phyloP scores from a whole-genome alignment of 2,888 invertebrate species.

The Phoenoteleia sp. region DNA sequence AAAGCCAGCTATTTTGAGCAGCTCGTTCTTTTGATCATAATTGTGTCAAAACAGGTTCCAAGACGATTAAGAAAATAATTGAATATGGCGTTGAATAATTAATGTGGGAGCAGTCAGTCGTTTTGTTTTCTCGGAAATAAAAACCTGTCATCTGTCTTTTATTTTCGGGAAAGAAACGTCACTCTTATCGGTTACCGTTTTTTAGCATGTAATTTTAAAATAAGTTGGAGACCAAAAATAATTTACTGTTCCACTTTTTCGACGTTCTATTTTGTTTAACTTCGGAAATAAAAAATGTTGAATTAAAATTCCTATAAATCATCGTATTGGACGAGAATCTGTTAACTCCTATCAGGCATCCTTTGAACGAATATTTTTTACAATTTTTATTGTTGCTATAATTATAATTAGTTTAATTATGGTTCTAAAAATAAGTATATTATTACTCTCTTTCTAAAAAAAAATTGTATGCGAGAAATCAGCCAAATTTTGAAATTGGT shows the following conservation, averaged over 20 bases:
- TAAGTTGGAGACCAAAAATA: neutral
- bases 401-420: too few species aligned
- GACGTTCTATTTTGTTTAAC: neutral
- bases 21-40: slow-evolving; percentile 52
- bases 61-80: slow-evolving; percentile 64
- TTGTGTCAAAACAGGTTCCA: slow-evolving; percentile 66
- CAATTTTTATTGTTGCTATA: too few species aligned
- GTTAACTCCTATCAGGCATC: too few species aligned
- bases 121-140: slow-evolving; percentile 62
- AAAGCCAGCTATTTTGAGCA: slow-evolving; percentile 36
- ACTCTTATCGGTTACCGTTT: slow-evolving; percentile 36
- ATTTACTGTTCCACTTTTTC: slow-evolving; percentile 32
- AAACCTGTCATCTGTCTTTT: slow-evolving; percentile 54
- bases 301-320: slow-evolving; percentile 56
- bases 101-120: slow-evolving; percentile 51
- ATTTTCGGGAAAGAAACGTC: slow-evolving; percentile 35
- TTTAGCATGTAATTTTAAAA: slow-evolving; percentile 1
- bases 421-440: too few species aligned
- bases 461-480: too few species aligned
- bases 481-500: too few species aligned
- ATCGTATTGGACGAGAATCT: neutral
- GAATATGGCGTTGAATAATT: slow-evolving; percentile 64
- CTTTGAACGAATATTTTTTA: too few species aligned
- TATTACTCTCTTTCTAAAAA: too few species aligned
- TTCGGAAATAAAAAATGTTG: neutral